Base-by-base conservation (phyloP, 2,888 invertebrate genomes). In the Apocheima hispidaria region DNA sequence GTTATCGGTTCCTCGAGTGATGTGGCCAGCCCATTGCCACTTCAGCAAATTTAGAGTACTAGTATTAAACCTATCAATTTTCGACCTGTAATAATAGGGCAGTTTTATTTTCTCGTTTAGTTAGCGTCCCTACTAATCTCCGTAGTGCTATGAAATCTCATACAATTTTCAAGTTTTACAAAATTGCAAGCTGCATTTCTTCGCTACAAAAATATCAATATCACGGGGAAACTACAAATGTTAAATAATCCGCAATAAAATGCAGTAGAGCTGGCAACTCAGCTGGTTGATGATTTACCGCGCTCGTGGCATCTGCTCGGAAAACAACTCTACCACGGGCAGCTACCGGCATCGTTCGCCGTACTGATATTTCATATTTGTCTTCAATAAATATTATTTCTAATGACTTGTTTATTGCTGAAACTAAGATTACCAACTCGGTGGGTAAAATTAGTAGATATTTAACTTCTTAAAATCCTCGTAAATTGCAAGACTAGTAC, bases 351-450 rank as follows among this genome's bases (percentile, higher is more conserved):
- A 60, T 28, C 36, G 43, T 43, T 46, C 16, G 33, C 53, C 16
- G 48, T 14, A 28, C 60, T 50, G 43, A 55, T 55, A 60, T 60
- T 60, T 60, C 50, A 55, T 60, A 55, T 60, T 55, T 50, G 44
- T 44, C 60, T 60, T 50, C 54, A 60, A 54, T 60, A 60, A 60
- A 60, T 60, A 51, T 55, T 55, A 44, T 55, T 38, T 55, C 44
- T 60, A 55, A 60, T 60, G 60, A 55, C 60, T 59, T 66, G 59
- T 61, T 56, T 60, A 60, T 60, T 41, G 52, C 54, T 49, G 36
- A 50, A 63, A 60, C 60, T 44, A 48, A 53, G 56, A 66, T 61
- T 67, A 67, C 71, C 66, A 70, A 71, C 60, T 67, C 60, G 62
- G 71, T 60, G 60, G 62, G 63, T 68, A 71, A 74, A 70, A 21